Base-by-base conservation (phyloP, 2,797 vertebrate genomes). In the Mormyrops attenuatus region DNA sequence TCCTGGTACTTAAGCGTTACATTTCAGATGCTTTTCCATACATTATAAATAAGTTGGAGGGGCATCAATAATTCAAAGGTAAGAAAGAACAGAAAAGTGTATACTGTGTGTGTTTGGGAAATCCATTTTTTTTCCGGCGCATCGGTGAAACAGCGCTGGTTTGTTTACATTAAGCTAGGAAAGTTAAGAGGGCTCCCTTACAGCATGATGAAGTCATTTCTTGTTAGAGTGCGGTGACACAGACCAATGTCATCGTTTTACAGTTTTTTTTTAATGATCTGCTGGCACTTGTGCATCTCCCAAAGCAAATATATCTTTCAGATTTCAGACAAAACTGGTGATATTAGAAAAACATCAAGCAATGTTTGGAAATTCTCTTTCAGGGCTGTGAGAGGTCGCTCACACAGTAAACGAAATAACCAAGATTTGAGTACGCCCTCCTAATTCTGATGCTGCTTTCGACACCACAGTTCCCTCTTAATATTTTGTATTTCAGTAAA, bases 11-110 rank as follows among this genome's bases (percentile, higher is more conserved):
- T 88, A 91, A 88, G 91, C 92, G 69, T 88, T 91, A 93, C 93
- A 91, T 94, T 94, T 93, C 93, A 93, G 92, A 94, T 94, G 90
- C 53, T 3, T 30, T 20, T 3, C 66, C 90, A 93, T 95, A 91
- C 95, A 95, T 95, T 94, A 95, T 94, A 91, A 91, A 95, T 91
- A 91, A 82, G 90, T 90, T 90, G 91, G 92, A 92, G 89, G 90
- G 60, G 38, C 93, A 93, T 96, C 15, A 88, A 94, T 95, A 93
- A 96, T 96, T 94, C 69, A 95, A 85, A 88, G 88, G 63, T 60
- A 87, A 87, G 80, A 90, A 90, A 90, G 89, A 63, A 84, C 30
- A 87, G 41, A 89, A 60, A 91, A 91, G 66, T 88, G 91, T 80
- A 88, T 4, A 50, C n/a, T n/a, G n/a, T n/a, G n/a, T 1, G 7